These are phyloP conservation scores for Morus bassanus DNA, from an alignment of 2,797 vertebrate species.

Conservation along the genomic window DNA sequence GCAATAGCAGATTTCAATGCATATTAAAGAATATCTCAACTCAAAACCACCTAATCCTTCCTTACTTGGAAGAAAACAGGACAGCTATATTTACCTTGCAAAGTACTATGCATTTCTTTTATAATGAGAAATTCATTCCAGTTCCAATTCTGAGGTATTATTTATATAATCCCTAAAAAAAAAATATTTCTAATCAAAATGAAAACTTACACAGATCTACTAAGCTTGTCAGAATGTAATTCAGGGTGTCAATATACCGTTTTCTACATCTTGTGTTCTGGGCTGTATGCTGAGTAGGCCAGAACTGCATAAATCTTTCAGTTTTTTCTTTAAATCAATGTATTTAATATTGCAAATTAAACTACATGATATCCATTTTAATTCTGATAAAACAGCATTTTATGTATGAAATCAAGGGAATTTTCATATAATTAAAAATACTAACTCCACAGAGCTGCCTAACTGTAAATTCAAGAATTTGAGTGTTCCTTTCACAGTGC, in stretches of 20 bases:
- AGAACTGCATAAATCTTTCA: background rate
- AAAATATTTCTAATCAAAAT: background rate
- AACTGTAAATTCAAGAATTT: background rate
- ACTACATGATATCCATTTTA: background rate
- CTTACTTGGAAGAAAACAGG: background rate
- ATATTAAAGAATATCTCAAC: constrained; percentile 38
- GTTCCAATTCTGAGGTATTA: background rate
- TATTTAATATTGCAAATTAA: background rate
- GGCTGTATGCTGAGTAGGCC: background rate
- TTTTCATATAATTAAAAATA: background rate
- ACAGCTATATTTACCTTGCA: constrained; percentile 38
- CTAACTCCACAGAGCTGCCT: background rate
- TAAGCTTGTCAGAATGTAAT: background rate
- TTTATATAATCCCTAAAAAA: constrained; percentile 10
- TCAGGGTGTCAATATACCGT: background rate
- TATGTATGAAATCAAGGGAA: background rate
- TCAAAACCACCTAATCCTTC: constrained; percentile 47
- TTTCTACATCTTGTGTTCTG: background rate
- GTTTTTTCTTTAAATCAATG: background rate
- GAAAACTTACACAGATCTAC: background rate
- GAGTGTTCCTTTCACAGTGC: background rate
- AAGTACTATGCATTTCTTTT: constrained; percentile 35
- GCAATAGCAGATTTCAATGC: background rate
- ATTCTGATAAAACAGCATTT: background rate
- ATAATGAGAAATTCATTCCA: constrained; percentile 41